A percentile compares a stretch with the other conserved stretches of the same genome.
phyloP scores from a whole-genome alignment of 2,797 vertebrate species.

The Antennarius maculatus region DNA sequence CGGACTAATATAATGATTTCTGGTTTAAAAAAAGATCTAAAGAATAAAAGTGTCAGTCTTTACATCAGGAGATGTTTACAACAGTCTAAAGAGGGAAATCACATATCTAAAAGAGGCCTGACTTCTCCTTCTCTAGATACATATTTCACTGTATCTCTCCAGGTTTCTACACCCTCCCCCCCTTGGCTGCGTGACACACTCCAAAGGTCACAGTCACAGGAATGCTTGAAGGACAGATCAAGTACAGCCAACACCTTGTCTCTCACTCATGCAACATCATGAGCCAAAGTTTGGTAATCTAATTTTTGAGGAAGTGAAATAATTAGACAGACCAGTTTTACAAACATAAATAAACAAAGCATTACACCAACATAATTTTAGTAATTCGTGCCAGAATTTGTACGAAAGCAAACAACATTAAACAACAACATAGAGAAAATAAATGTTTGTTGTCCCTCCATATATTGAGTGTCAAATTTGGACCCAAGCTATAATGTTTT shows the following conservation, averaged over 20 bases:
- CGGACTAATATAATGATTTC: neutral
- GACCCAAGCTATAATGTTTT: conserved; percentile 4
- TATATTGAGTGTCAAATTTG: conserved; percentile 4
- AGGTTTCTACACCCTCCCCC: conserved; percentile 76
- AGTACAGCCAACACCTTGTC: conserved; percentile 76
- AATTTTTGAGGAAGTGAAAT: conserved; percentile 33
- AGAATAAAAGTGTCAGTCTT: conserved; percentile 2
- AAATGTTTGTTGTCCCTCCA: neutral
- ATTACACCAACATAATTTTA: neutral
- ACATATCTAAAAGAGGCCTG: conserved; percentile 14
- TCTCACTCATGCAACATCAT: conserved; percentile 60
- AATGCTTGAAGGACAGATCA: conserved; percentile 85
- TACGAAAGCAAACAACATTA: neutral
- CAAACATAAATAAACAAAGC: neutral
- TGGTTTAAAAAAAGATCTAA: conserved; percentile 1
- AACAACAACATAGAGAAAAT: neutral
- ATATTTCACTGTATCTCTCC: conserved; percentile 60
- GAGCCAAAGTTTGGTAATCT: conserved; percentile 55
- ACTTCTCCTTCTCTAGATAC: conserved; percentile 40
- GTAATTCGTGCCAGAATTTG: neutral
- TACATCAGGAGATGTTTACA: neutral
- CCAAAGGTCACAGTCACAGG: conserved; percentile 87
- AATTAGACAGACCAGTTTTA: conserved; percentile 43
- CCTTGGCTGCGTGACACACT: conserved; percentile 76
- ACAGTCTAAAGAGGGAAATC: neutral